Base-by-base conservation (phyloP, 1,140 invertebrate species). In the Hydropsyche tenuis region DNA sequence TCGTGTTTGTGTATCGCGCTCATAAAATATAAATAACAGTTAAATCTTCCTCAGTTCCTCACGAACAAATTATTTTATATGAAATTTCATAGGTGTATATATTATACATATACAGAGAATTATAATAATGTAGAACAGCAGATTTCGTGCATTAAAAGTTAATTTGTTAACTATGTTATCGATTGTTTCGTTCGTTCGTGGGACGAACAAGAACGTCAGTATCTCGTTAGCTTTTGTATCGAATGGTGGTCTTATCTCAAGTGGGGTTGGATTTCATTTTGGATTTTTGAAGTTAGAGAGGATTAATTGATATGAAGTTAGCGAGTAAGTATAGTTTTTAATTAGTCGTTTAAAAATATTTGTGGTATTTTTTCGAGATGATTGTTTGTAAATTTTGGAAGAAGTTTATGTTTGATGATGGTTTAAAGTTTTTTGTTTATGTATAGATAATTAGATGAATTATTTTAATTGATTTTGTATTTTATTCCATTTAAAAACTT, bases 161-260 rank as follows among this genome's bases (percentile, higher is more conserved):
- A 75, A 75, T 75, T 75, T 75, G 73, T 75, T 71, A 75, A 75
- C 65, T 74, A 62, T 25, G 42, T 20, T 69, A 74, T 74, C 73
- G 73, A 74, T 74, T 70, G 30, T 20, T n/a, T 2, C 30, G 30
- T 43, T 65, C 23, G 22, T 14, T 37, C 43, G 53, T 11, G 20
- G 37, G 51, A 37, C 23, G 37, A 43, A 11, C 11, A 46, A 5
- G 16, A 25, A 23, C n/a, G 45, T 14, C 48, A 56, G 72, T 60
- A 22, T 16, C 25, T 53, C 6, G 3, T 37, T 43, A 60, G 45
- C 22, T n/a, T 11, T 51, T 37, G 46, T 3, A 18, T 30, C 4
- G 48, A 73, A 20, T n/a, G 63, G 45, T 73, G 23, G 14, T 23
- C 27, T 72, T 23, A 25, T 37, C 30, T 37, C n/a, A n/a, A n/a